Conservation (phyloP, 2,888 invertebrate genomes). For the Drosophila kanekoi region DNA sequence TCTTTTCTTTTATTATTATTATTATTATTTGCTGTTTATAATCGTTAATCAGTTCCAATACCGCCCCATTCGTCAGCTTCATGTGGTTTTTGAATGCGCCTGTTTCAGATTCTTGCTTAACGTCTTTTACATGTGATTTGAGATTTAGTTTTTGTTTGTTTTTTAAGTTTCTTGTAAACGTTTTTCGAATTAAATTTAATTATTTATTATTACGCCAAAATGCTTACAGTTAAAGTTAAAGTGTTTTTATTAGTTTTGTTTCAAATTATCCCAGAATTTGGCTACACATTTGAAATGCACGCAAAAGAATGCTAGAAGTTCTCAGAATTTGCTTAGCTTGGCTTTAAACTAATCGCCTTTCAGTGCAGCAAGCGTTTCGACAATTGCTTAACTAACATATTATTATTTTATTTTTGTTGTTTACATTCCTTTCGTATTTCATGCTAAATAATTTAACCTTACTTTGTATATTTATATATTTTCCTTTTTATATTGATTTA, state of each 20-base stretch:
- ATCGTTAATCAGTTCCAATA: constrained; percentile 24
- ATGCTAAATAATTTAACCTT: constrained; percentile 40
- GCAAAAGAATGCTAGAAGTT: constrained; percentile 60
- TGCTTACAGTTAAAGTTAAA: constrained; percentile 46
- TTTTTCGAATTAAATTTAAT: constrained; percentile 29
- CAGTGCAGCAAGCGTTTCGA: constrained; percentile 64
- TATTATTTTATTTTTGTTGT: constrained; percentile 16
- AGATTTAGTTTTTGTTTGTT: too few species aligned
- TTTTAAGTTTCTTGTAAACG: constrained; percentile 20
- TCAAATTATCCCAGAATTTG: constrained; percentile 54
- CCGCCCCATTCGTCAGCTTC: constrained; percentile 9
- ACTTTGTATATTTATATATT: neutral
- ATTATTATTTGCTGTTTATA: constrained; percentile 47
- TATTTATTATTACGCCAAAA: constrained; percentile 42
- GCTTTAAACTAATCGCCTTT: constrained; percentile 66
- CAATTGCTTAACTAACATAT: constrained; percentile 53
- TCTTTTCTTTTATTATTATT: constrained; percentile 36
- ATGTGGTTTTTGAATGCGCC: constrained; percentile 10
- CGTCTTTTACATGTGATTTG: constrained; percentile 36
- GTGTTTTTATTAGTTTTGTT: constrained; percentile 5
- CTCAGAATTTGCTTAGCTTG: constrained; percentile 51
- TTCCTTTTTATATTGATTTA: constrained; percentile 31
- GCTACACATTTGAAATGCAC: constrained; percentile 74
- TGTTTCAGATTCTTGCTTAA: neutral
- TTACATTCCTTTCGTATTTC: constrained; percentile 41